phyloP scores from a whole-genome alignment of 2,888 invertebrate species.

The Hyposoter didymator region DNA sequence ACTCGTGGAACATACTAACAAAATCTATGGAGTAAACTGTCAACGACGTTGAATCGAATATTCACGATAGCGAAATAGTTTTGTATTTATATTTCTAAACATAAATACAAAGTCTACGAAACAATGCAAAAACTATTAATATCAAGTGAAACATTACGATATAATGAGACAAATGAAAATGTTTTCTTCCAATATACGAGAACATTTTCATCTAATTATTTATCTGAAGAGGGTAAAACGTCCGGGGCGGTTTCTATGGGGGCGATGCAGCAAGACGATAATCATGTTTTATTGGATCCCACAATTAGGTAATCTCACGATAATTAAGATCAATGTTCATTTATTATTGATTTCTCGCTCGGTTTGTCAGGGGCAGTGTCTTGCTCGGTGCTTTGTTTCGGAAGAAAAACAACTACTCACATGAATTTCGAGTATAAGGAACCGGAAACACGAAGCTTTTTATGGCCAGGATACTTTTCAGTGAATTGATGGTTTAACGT shows the following conservation, averaged over 20 bases:
- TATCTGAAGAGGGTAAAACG: no score
- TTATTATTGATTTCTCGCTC: not conserved
- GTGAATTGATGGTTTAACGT: not conserved
- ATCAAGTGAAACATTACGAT: no score
- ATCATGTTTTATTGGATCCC: no score
- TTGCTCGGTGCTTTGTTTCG: not conserved
- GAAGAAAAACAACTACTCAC: not conserved
- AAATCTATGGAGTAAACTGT: not conserved
- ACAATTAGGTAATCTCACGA: no score
- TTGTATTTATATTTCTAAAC: not conserved
- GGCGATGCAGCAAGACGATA: no score
- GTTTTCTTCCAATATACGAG: no score
- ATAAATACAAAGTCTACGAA: not conserved
- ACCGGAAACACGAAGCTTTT: not conserved
- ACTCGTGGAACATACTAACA: not conserved
- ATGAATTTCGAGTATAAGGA: not conserved
- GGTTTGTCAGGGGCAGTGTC: not conserved
- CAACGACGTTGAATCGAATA: not conserved
- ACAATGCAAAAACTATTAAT: no score
- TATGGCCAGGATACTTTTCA: not conserved
- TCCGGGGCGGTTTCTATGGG: no score
- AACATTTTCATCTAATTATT: no score
- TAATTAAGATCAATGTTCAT: not conserved
- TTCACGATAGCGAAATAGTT: not conserved
- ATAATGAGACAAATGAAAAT: no score